Base-by-base conservation (phyloP, 2,113 vertebrate genomes). In the Ptychochromis oligacanthus region DNA sequence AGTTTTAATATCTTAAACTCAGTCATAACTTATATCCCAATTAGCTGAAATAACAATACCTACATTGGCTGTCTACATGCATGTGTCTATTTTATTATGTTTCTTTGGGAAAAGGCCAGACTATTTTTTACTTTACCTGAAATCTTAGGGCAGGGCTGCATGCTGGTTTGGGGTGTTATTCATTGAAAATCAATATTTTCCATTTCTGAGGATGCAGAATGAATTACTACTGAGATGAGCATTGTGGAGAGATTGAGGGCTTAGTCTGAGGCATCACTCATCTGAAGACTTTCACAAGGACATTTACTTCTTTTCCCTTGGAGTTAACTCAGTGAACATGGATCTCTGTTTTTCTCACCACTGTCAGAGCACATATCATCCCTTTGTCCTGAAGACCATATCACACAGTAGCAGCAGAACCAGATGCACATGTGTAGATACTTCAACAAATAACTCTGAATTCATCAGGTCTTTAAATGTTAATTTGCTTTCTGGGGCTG, bases 131-230 rank as follows among this genome's bases (percentile, higher is more conserved):
- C 82, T 60, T 87, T 83, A 87, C 79, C 1, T 54, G 65, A 77
- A 82, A 84, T 84, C 84, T 81, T 38, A 34, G 87, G 60, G 65
- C 72, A 60, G 58, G 82, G 40, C 67, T 81, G 82, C 81, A 67
- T 79, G 85, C 81, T 84, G 88, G 87, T 93, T 92, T 90, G 81
- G 79, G 88, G 84, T 91, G 93, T 91, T 93, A 84, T 90, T 93
- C 88, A 93, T 92, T 92, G 91, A 92, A 93, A 94, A 95, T 94
- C 93, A 92, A 94, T 94, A 93, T 92, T 93, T 95, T 94, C 92
- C 83, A 93, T 93, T 94, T 93, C 88, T 92, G 82, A 91, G 92
- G 92, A 93, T 92, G 87, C 93, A 87, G 84, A 92, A 92, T 94
- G 90, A 95, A 93, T 93, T 95, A 93, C 91, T 89, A 86, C 84